Percentiles rank a stretch among this genome's conserved stretches.
phyloP scores from a whole-genome alignment of 2,888 invertebrate species.

The Diaperis boleti region DNA sequence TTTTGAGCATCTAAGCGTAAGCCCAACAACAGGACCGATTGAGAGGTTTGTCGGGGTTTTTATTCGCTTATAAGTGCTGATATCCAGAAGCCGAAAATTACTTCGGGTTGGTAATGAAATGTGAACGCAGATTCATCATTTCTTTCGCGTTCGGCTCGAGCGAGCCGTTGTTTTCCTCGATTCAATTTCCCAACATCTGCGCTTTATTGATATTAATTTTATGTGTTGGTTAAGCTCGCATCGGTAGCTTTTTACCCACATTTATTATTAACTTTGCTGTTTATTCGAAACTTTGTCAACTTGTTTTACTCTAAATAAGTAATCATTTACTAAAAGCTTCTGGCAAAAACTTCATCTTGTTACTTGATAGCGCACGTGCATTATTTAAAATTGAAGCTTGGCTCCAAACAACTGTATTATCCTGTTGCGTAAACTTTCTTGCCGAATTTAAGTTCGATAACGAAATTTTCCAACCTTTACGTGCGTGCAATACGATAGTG shows the following conservation, averaged over 20 bases:
- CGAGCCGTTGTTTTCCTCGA: constrained; percentile 27
- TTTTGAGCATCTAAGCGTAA: constrained; percentile 29
- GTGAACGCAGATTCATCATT: constrained; percentile 40
- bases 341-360: constrained; percentile 21
- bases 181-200: constrained; percentile 41
- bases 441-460: not conserved
- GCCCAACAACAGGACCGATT: constrained; percentile 12
- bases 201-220: constrained; percentile 42
- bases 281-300: constrained; percentile 45
- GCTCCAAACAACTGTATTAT: not conserved
- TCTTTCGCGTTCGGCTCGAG: constrained; percentile 34
- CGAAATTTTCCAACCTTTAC: not conserved
- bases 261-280: constrained; percentile 40
- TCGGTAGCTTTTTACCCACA: constrained; percentile 38
- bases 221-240: constrained; percentile 35
- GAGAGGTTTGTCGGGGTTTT: not conserved
- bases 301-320: constrained; percentile 47
- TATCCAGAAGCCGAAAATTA: constrained; percentile 31
- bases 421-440: not conserved
- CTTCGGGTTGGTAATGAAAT: constrained; percentile 34
- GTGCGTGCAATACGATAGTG: no score
- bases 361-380: constrained; percentile 19
- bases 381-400: constrained; percentile 24
- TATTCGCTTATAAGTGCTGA: constrained; percentile 31
- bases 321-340: constrained; percentile 44